A percentile compares a stretch with the other conserved stretches of the same genome.
These are phyloP conservation scores for Cheilosia vernalis DNA, from an alignment of 2,888 invertebrate species.

Conservation along the genomic window DNA sequence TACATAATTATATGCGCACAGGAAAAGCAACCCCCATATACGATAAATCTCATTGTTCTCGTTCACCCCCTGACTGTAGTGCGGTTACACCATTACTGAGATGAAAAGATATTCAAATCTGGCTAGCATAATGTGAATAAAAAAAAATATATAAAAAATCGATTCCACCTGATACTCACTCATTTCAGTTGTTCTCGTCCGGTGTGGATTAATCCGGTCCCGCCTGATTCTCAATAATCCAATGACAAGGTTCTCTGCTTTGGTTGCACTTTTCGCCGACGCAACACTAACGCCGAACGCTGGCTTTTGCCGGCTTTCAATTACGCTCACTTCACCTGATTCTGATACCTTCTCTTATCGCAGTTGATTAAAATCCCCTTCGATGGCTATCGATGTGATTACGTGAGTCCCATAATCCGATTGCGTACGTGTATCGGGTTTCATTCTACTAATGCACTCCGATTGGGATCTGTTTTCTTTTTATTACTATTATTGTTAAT, in stretches of 20 bases:
- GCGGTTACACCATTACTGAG: slow-evolving; percentile 53
- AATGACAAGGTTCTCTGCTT: slow-evolving; percentile 61
- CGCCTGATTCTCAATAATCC: slow-evolving; percentile 63
- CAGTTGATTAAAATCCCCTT: slow-evolving; percentile 63
- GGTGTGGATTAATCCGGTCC: slow-evolving; percentile 42
- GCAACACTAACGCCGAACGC: background rate
- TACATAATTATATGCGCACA: slow-evolving; percentile 59
- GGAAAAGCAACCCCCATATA: slow-evolving; percentile 2
- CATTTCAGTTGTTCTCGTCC: slow-evolving; percentile 52
- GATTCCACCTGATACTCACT: slow-evolving; percentile 66
- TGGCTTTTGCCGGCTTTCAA: slow-evolving; percentile 16
- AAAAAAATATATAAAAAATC: slow-evolving; percentile 36
- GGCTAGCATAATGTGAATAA: slow-evolving; percentile 16
- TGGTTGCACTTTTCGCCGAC: slow-evolving; percentile 20
- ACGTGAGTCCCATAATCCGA: slow-evolving; percentile 69
- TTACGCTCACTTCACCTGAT: slow-evolving; percentile 18
- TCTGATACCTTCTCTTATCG: slow-evolving; percentile 48
- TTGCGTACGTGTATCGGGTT: slow-evolving; percentile 50
- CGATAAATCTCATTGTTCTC: slow-evolving; percentile 61
- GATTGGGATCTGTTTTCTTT: slow-evolving; percentile 24
- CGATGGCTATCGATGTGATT: slow-evolving; percentile 67
- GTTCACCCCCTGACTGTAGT: slow-evolving; percentile 36
- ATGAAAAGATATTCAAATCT: slow-evolving; percentile 49
- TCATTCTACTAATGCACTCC: slow-evolving; percentile 56
- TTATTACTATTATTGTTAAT: slow-evolving; percentile 7